These are phyloP conservation scores for Leptoteleia sp. DNA, from an alignment of 1,140 invertebrate species.

Conservation along the genomic window DNA sequence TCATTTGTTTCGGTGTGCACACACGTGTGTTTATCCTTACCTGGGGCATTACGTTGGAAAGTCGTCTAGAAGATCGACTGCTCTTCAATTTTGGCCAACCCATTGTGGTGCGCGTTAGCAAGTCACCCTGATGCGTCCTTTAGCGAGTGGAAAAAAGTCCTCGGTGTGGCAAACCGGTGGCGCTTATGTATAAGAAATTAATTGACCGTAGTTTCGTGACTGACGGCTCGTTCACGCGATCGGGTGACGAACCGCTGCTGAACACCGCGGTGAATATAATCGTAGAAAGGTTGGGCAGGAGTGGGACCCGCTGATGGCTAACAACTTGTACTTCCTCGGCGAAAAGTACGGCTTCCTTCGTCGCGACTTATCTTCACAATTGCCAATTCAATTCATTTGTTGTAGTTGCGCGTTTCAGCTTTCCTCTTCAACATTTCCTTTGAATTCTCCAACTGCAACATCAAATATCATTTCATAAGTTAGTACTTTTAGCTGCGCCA, in stretches of 20 bases:
- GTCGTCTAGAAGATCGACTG: background rate
- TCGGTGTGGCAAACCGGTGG: background rate
- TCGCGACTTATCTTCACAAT: background rate
- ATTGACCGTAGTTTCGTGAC: constrained; percentile 41
- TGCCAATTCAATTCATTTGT: constrained; percentile 5
- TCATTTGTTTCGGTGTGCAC: too few relatives aligned
- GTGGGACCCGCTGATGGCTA: constrained; percentile 11
- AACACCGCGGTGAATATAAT: constrained; percentile 45
- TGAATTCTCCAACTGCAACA: too few relatives aligned
- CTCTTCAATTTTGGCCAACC: constrained; percentile 36
- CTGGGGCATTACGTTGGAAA: too few relatives aligned
- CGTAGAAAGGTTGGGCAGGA: constrained; percentile 39
- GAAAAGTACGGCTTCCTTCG: constrained; percentile 3
- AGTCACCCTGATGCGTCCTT: constrained; percentile 46
- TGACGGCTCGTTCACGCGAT: constrained; percentile 21
- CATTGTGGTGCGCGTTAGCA: constrained; percentile 48
- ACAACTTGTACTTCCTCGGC: constrained; percentile 4
- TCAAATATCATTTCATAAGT: too few relatives aligned
- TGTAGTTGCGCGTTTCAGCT: constrained; percentile 13
- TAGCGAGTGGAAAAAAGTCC: constrained; percentile 27
- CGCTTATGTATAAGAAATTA: constrained; percentile 38
- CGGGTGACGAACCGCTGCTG: constrained; percentile 34
- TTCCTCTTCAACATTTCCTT: too few relatives aligned
- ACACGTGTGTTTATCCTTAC: too few relatives aligned
- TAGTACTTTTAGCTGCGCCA: too few relatives aligned